A percentile compares a stretch with the other conserved stretches of the same genome.
Conservation (phyloP, 2,888 invertebrate species). For the Drosophila meridiana region DNA sequence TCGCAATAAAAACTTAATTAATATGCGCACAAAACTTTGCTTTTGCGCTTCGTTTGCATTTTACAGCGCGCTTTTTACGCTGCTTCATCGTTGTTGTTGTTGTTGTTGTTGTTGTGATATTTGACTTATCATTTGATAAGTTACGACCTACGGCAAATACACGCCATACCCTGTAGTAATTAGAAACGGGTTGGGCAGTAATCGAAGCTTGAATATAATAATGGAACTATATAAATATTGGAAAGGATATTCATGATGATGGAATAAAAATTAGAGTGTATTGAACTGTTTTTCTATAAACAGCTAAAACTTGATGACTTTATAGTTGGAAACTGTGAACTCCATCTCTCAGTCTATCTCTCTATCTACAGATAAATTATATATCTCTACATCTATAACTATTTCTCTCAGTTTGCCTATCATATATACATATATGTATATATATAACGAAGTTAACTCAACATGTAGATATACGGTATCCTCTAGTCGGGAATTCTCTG, state of each 20-base stretch:
- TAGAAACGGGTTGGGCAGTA: neutral
- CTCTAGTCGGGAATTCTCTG: neutral
- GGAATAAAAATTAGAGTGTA: neutral
- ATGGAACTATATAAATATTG: neutral
- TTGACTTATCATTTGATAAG: conserved; percentile 33
- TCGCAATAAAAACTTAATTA: conserved; percentile 60
- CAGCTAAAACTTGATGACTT: too few relatives aligned
- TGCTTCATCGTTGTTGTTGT: conserved; percentile 8
- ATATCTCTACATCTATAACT: too few relatives aligned
- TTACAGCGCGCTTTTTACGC: conserved; percentile 13
- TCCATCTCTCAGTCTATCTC: too few relatives aligned
- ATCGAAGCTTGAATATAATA: neutral
- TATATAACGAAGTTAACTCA: too few relatives aligned
- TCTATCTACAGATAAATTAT: too few relatives aligned
- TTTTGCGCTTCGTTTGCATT: conserved; percentile 39
- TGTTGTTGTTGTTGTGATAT: conserved; percentile 6
- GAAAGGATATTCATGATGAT: neutral
- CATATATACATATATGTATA: too few relatives aligned
- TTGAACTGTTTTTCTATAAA: too few relatives aligned
- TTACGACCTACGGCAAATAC: conserved; percentile 51
- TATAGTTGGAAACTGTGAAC: too few relatives aligned
- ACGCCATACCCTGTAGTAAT: neutral
- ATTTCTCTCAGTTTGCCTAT: too few relatives aligned
- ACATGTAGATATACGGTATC: too few relatives aligned
- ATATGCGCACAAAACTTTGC: conserved; percentile 34